These are phyloP conservation scores for Cygnus buccinator DNA, from an alignment of 2,113 vertebrate genomes.

Conservation along the genomic window DNA sequence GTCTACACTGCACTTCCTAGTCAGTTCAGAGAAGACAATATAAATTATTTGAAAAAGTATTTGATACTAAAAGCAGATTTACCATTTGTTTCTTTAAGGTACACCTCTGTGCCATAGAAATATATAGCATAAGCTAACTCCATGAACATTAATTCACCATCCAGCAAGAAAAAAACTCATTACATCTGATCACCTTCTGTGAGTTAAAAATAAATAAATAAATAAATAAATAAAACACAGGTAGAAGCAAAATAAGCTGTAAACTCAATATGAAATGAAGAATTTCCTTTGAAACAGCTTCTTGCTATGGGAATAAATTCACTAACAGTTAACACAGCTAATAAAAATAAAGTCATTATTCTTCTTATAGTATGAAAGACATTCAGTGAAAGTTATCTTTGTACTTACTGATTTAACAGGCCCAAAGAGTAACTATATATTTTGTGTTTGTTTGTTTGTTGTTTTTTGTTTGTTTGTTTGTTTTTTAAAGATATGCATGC, in stretches of 20 bases:
- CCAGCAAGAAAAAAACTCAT: neutral
- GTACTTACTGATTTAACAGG: neutral
- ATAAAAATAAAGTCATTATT: neutral
- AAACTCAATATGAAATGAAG: neutral
- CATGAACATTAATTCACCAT: neutral
- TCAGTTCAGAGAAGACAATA: constrained; percentile 6
- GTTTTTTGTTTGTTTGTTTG: neutral
- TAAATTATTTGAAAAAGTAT: neutral
- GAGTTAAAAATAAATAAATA: neutral
- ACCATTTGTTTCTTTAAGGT: neutral
- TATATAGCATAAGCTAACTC: neutral
- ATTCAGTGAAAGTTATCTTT: neutral
- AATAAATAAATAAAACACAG: too few species aligned
- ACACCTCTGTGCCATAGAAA: neutral
- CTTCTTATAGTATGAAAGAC: neutral
- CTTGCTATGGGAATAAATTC: neutral
- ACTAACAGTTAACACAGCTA: neutral
- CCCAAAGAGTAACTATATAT: neutral
- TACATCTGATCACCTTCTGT: neutral
- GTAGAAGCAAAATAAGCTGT: neutral
- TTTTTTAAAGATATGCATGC: neutral
- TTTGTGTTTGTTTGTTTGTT: neutral
- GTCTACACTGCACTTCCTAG: neutral
- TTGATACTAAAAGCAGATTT: neutral
- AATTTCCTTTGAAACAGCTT: neutral